Percentiles rank a stretch among this genome's conserved stretches.
phyloP scores from a whole-genome alignment of 1,140 invertebrate species.

The Magallana ariakensis region DNA sequence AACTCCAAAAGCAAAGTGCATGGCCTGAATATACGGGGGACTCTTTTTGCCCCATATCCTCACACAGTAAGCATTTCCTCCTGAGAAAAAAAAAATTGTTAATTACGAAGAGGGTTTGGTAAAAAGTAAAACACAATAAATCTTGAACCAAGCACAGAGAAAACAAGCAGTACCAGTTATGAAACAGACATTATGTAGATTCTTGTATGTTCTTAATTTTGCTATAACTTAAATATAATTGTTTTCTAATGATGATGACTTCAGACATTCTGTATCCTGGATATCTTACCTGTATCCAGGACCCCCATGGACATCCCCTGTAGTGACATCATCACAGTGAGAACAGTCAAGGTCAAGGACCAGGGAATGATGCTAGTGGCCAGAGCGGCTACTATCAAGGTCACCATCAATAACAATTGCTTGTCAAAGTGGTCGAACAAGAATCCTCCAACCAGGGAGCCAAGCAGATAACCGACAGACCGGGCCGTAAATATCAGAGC shows the following conservation, averaged over 20 bases:
- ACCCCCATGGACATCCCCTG: slow-evolving; percentile 79
- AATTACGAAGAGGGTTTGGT: too few species aligned
- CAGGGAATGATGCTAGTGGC: slow-evolving; percentile 74
- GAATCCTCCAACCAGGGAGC: slow-evolving; percentile 75
- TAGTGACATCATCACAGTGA: slow-evolving; percentile 75
- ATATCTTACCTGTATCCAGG: slow-evolving; percentile 77
- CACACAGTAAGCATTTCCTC: slow-evolving; percentile 82
- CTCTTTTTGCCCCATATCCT: slow-evolving; percentile 81
- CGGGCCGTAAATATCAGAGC: slow-evolving; percentile 75
- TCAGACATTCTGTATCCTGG: too few species aligned
- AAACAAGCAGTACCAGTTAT: too few species aligned
- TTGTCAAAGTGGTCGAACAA: slow-evolving; percentile 78
- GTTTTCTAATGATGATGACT: too few species aligned
- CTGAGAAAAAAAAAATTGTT: slow-evolving; percentile 69
- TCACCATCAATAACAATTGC: slow-evolving; percentile 72
- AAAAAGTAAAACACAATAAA: too few species aligned
- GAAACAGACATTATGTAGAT: too few species aligned
- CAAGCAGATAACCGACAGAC: slow-evolving; percentile 77
- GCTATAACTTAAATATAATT: too few species aligned
- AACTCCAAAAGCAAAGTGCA: slow-evolving; percentile 82
- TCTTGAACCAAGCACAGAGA: too few species aligned
- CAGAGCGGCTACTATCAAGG: slow-evolving; percentile 70
- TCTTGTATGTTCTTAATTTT: too few species aligned
- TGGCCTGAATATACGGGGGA: slow-evolving; percentile 81
- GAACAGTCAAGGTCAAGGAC: slow-evolving; percentile 67